phyloP scores from a whole-genome alignment of 1,140 invertebrate species.

The Potamilus streckersoni region DNA sequence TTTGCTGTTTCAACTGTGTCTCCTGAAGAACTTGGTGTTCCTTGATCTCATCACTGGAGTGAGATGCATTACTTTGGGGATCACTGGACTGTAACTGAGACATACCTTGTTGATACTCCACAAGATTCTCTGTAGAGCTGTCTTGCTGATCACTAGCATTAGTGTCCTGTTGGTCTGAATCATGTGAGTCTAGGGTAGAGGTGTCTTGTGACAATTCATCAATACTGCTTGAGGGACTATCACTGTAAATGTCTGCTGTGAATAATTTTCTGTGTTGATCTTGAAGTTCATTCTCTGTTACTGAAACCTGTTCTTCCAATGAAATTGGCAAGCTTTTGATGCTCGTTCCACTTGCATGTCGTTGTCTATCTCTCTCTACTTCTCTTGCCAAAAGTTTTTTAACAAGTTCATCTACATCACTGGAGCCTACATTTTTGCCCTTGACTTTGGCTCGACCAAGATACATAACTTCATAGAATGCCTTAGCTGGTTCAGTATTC shows the following conservation, averaged over 20 bases:
- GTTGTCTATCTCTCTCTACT: constrained; percentile 30
- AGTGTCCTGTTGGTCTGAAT: background rate
- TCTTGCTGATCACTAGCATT: constrained; percentile 10
- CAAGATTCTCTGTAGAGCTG: constrained; percentile 20
- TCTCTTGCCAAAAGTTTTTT: constrained; percentile 82
- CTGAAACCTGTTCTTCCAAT: constrained; percentile 48
- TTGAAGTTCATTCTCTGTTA: constrained; percentile 58
- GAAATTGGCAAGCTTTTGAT: constrained; percentile 58
- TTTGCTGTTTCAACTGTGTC: constrained; percentile 2
- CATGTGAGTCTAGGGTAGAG: too few relatives aligned
- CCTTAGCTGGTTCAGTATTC: constrained; percentile 34
- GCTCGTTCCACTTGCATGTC: constrained; percentile 63
- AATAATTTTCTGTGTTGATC: constrained; percentile 32
- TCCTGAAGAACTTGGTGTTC: constrained; percentile 6
- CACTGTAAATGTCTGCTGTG: constrained; percentile 25
- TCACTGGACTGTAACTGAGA: background rate
- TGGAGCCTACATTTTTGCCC: constrained; percentile 84
- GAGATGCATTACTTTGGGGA: background rate
- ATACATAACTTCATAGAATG: constrained; percentile 53
- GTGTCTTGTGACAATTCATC: constrained; percentile 38
- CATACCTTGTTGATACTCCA: too few relatives aligned
- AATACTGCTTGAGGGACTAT: constrained; percentile 41
- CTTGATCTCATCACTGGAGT: constrained; percentile 18
- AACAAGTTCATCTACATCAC: constrained; percentile 90
- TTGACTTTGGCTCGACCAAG: constrained; percentile 51